A percentile compares a stretch with the other conserved stretches of the same genome.
Conservation (phyloP, 37 sponge, comb jelly and placozoan species). For the Tethya wilhelma region DNA sequence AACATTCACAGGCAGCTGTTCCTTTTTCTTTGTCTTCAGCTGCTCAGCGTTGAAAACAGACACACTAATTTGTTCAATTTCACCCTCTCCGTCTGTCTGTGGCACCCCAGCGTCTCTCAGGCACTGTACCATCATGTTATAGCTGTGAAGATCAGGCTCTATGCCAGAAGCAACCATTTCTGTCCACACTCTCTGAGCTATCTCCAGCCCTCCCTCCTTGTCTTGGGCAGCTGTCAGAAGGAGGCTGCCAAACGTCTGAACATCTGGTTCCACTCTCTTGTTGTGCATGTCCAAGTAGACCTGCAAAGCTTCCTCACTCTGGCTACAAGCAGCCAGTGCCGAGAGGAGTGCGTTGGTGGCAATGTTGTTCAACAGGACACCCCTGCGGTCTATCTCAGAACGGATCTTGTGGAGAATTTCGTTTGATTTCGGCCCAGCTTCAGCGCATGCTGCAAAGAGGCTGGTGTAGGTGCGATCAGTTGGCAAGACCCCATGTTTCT, state of each 20-base stretch:
- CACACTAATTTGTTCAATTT: too few species aligned
- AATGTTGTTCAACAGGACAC: constrained; percentile 44
- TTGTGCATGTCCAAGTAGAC: constrained; percentile 42
- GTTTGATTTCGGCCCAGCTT: constrained; percentile 29
- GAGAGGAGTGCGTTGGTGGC: constrained; percentile 59
- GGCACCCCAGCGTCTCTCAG: constrained; percentile 51
- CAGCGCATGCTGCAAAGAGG: constrained; percentile 61
- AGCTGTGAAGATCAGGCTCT: constrained; percentile 43
- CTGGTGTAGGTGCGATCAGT: constrained; percentile 70
- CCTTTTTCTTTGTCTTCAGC: neutral
- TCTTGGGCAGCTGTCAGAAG: constrained; percentile 43
- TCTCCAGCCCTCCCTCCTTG: constrained; percentile 29
- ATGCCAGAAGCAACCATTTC: constrained; percentile 35
- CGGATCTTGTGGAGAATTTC: constrained; percentile 31
- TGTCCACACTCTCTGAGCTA: constrained; percentile 38
- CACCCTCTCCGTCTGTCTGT: neutral
- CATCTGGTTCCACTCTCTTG: constrained; percentile 22
- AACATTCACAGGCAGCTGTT: neutral
- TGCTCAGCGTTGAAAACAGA: too few species aligned
- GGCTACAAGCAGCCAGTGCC: constrained; percentile 55
- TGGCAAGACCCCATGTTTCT: constrained; percentile 65
- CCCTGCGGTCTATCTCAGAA: constrained; percentile 67
- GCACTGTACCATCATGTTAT: constrained; percentile 51
- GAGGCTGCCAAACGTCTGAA: constrained; percentile 52
- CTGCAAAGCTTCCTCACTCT: constrained; percentile 33